These are phyloP conservation scores for Scaptomyza polygonia DNA, from an alignment of 2,888 invertebrate species.

Conservation along the genomic window DNA sequence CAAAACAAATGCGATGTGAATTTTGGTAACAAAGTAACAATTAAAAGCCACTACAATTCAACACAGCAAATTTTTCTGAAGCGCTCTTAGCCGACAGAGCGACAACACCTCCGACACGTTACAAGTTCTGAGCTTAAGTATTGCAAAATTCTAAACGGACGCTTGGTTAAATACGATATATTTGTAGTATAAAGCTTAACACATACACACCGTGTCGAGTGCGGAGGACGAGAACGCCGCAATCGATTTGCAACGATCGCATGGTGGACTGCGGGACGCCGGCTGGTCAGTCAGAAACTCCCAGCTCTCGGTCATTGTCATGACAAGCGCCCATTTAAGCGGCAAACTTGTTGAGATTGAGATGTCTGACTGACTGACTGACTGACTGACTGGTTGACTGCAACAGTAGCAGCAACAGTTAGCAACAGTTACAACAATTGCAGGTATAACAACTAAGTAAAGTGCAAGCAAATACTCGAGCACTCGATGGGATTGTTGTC, in stretches of 20 bases:
- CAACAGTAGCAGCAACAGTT: slow-evolving; percentile 38
- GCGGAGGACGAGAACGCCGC: slow-evolving; percentile 23
- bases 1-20: slow-evolving; percentile 15
- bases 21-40: slow-evolving; percentile 33
- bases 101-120: slow-evolving; percentile 62
- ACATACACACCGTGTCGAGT: slow-evolving; percentile 15
- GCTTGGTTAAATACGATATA: slow-evolving; percentile 74
- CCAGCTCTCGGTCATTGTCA: slow-evolving; percentile 44
- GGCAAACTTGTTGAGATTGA: slow-evolving; percentile 56
- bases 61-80: slow-evolving; percentile 39
- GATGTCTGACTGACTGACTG: slow-evolving; percentile 9
- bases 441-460: slow-evolving; percentile 38
- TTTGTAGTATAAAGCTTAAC: slow-evolving; percentile 32
- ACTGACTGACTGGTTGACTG: slow-evolving; percentile 1
- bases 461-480: slow-evolving; percentile 53
- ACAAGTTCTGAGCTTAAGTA: slow-evolving; percentile 75
- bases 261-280: slow-evolving; percentile 27
- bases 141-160: slow-evolving; percentile 72
- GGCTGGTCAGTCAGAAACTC: slow-evolving; percentile 3
- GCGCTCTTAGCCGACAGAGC: slow-evolving; percentile 17
- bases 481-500: slow-evolving; percentile 15
- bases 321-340: slow-evolving; percentile 49
- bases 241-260: slow-evolving; percentile 18
- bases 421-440: slow-evolving; percentile 36
- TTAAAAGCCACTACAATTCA: slow-evolving; percentile 42